Percentiles rank a stretch among this genome's conserved stretches.
These are phyloP conservation scores for Caenorhabditis briggsae DNA, from an alignment of 1,140 invertebrate genomes.

Conservation along the genomic window DNA sequence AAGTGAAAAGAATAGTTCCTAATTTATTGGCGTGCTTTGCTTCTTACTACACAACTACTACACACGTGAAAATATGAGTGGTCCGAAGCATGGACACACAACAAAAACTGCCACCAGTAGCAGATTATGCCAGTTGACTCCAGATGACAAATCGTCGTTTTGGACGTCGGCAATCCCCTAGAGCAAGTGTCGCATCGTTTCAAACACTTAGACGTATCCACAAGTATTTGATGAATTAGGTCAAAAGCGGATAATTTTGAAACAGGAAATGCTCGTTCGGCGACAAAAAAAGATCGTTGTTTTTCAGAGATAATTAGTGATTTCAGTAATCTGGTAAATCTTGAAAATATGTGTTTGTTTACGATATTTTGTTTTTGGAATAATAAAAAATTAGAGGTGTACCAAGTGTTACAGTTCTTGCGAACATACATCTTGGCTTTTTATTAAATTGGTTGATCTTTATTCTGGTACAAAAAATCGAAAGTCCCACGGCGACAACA, in stretches of 20 bases:
- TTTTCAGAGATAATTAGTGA: neutral
- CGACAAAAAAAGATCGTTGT: neutral
- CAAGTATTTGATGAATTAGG: conserved; percentile 49
- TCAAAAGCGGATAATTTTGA: neutral
- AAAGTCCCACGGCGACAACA: too few species aligned
- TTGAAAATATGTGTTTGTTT: neutral
- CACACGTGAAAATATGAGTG: neutral
- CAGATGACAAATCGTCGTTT: conserved; percentile 46
- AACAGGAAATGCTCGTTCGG: neutral
- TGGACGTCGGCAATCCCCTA: conserved; percentile 39
- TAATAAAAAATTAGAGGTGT: too few species aligned
- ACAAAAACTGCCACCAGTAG: conserved; percentile 29
- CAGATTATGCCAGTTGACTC: conserved; percentile 52
- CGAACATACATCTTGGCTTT: too few species aligned
- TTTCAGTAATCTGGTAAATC: neutral
- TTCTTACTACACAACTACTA: neutral
- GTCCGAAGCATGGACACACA: neutral
- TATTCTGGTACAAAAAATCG: too few species aligned
- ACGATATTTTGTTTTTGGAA: too few species aligned
- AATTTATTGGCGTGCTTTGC: conserved; percentile 10
- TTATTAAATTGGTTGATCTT: too few species aligned
- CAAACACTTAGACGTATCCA: conserved; percentile 34
- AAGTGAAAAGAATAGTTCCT: neutral
- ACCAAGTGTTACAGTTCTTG: too few species aligned
- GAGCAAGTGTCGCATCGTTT: conserved; percentile 49